Conservation (phyloP, 2,113 vertebrate genomes). For the Cavia porcellus region DNA sequence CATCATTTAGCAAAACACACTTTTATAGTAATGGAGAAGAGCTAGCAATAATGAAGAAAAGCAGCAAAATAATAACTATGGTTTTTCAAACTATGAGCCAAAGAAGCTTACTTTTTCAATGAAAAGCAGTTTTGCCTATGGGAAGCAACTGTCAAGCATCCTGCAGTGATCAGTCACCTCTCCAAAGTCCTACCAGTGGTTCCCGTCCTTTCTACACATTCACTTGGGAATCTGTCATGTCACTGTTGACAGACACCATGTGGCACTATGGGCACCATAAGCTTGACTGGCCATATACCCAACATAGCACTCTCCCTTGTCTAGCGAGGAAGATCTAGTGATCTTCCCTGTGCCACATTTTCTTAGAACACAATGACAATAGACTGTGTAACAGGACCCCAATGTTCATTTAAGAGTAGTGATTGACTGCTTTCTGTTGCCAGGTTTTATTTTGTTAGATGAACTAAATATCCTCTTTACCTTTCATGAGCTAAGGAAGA, state of each 20-base stretch:
- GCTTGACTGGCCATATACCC: neutral
- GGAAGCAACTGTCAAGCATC: neutral
- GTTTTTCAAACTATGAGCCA: neutral
- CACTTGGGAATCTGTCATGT: neutral
- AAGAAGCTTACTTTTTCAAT: neutral
- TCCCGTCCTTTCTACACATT: neutral
- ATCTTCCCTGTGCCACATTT: neutral
- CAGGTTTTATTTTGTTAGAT: neutral
- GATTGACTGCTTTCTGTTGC: neutral
- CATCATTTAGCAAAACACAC: neutral
- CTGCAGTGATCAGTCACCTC: neutral
- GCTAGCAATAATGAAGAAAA: neutral
- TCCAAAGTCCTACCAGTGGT: neutral
- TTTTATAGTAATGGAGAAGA: neutral
- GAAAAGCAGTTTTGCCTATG: neutral
- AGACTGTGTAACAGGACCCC: neutral
- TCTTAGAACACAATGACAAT: neutral
- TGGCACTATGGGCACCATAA: too few relatives aligned
- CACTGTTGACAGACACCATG: neutral
- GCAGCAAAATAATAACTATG: neutral
- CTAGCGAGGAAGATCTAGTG: neutral
- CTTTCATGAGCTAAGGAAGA: neutral
- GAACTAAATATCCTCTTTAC: neutral
- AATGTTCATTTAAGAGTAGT: neutral
- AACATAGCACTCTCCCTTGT: neutral